Percentiles rank a stretch among this genome's conserved stretches.
phyloP scores from a whole-genome alignment of 2,113 vertebrate genomes.

The Caracal caracal region DNA sequence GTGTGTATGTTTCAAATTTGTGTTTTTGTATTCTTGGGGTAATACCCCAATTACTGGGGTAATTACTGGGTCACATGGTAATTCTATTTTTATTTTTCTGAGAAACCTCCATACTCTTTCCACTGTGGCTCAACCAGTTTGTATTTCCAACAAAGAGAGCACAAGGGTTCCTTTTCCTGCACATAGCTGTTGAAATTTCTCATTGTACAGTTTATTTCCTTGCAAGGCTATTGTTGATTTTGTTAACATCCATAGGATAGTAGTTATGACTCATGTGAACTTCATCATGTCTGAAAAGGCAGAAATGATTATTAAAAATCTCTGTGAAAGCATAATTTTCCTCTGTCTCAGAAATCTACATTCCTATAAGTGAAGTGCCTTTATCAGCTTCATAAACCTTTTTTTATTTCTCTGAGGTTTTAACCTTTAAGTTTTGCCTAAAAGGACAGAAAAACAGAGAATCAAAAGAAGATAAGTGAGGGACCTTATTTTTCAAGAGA shows the following conservation, averaged over 20 bases:
- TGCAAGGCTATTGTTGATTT: not conserved
- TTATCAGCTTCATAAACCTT: not conserved
- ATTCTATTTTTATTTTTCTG: not conserved
- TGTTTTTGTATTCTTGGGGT: not conserved
- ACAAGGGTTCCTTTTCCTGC: not conserved
- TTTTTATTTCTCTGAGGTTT: not conserved
- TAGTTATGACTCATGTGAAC: not conserved
- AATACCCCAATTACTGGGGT: not conserved
- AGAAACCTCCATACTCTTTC: not conserved
- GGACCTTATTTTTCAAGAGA: not conserved
- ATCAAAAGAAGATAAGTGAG: not conserved
- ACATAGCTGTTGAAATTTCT: not conserved
- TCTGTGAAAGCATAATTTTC: not conserved
- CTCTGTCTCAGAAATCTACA: not conserved
- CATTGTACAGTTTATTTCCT: not conserved
- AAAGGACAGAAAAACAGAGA: slow-evolving; percentile 5
- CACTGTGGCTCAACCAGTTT: not conserved
- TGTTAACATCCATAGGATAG: not conserved
- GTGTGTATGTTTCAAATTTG: not conserved
- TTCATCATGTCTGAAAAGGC: not conserved
- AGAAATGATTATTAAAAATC: not conserved
- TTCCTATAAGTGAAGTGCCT: not conserved
- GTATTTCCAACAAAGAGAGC: not conserved
- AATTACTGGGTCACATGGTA: not conserved
- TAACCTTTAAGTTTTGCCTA: not conserved